These are phyloP conservation scores for Hybognathus amarus DNA, from an alignment of 2,797 vertebrate genomes.

Conservation along the genomic window DNA sequence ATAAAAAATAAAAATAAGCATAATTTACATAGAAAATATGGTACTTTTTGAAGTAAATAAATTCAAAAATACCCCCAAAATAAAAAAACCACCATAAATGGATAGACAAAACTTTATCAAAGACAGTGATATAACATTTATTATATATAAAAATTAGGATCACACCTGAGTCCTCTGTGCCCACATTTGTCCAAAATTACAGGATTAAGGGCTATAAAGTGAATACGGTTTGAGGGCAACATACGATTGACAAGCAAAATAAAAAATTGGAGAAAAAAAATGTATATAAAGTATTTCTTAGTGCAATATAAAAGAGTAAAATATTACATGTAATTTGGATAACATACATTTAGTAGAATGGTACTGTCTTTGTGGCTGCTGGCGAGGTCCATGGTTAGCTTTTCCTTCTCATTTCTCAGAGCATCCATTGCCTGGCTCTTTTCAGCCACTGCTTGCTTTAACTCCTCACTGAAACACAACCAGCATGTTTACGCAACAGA, in stretches of 20 bases:
- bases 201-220: too few relatives aligned
- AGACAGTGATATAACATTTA: too few relatives aligned
- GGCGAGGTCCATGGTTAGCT: constrained; percentile 84
- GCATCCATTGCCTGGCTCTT: constrained; percentile 83
- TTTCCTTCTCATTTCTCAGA: constrained; percentile 87
- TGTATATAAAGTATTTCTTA: not conserved
- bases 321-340: not conserved
- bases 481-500: not conserved
- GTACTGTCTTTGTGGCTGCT: constrained; percentile 81
- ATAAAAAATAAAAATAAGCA: too few relatives aligned
- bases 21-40: too few relatives aligned
- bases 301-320: not conserved
- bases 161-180: too few relatives aligned
- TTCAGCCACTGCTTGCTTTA: constrained; percentile 81
- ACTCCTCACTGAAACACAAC: constrained; percentile 83
- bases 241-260: not conserved
- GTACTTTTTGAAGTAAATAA: too few relatives aligned
- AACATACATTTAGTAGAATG: constrained; percentile 74
- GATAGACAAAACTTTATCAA: too few relatives aligned
- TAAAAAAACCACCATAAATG: too few relatives aligned
- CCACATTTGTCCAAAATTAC: too few relatives aligned
- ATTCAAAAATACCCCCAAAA: too few relatives aligned
- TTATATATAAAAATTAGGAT: too few relatives aligned
- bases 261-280: not conserved
- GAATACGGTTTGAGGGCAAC: too few relatives aligned